Conservation (phyloP, 2,888 invertebrate genomes). For the Mimumesa dahlbomi region DNA sequence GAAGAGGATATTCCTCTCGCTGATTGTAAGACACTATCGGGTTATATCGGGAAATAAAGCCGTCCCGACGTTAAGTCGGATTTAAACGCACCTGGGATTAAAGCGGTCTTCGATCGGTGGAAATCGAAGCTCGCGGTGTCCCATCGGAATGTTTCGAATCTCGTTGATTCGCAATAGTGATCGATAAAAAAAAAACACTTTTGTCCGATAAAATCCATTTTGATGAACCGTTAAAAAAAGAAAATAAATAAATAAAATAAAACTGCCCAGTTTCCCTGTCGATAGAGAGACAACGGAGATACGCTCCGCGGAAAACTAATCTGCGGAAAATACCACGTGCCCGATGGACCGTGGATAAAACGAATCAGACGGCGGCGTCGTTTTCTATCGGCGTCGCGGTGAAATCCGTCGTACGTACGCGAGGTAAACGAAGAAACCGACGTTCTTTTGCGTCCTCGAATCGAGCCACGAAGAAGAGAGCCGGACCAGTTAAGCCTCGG, state of each 20-base stretch:
- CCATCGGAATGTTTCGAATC: too few species aligned
- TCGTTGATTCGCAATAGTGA: too few species aligned
- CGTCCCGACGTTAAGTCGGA: too few species aligned
- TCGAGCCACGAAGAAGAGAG: slow-evolving; percentile 44
- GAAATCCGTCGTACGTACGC: slow-evolving; percentile 21
- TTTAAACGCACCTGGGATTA: too few species aligned
- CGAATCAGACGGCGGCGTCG: slow-evolving; percentile 21
- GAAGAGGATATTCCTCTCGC: slow-evolving; percentile 10
- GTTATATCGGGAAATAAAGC: too few species aligned
- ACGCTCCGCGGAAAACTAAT: slow-evolving; percentile 32
- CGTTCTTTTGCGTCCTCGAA: slow-evolving; percentile 61
- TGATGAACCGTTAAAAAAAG: too few species aligned
- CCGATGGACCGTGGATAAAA: slow-evolving; percentile 42
- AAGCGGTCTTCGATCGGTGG: too few species aligned
- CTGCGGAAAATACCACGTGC: slow-evolving; percentile 46
- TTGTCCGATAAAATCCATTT: too few species aligned
- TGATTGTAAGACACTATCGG: slow-evolving; percentile 26
- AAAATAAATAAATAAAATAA: too few species aligned
- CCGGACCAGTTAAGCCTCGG: slow-evolving; percentile 73
- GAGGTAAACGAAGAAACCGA: slow-evolving; percentile 57
- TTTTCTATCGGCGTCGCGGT: not conserved
- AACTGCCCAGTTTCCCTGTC: too few species aligned
- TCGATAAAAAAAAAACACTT: too few species aligned
- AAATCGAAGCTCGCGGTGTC: too few species aligned
- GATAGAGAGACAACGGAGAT: slow-evolving; percentile 10